Percentiles rank a stretch among this genome's conserved stretches.
phyloP scores from a whole-genome alignment of 2,113 vertebrate genomes.

The Psittacula cyanocephala region DNA sequence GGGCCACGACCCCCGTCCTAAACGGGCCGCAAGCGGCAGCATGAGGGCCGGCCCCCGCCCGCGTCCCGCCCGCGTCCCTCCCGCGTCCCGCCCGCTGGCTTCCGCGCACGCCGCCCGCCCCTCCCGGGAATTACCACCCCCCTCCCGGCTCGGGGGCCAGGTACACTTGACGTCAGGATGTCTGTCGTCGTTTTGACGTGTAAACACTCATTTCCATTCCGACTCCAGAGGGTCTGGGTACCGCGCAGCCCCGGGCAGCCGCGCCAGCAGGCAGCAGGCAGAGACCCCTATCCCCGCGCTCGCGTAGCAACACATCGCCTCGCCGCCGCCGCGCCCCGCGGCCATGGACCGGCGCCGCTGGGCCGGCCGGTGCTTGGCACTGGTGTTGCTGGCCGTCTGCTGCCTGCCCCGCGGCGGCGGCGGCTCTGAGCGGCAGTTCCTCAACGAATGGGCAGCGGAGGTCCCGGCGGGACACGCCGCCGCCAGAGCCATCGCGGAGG shows the following conservation, averaged over 20 bases:
- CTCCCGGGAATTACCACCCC: constrained; percentile 10
- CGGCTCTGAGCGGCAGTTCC: constrained; percentile 83
- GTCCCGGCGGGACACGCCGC: constrained; percentile 86
- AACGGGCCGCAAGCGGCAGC: background rate
- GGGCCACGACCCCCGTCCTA: background rate
- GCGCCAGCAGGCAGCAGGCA: background rate
- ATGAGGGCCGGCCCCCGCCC: background rate
- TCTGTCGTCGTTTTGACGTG: constrained; percentile 89
- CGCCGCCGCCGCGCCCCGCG: background rate
- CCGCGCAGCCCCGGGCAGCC: constrained; percentile 25
- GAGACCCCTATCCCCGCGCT: background rate
- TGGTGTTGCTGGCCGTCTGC: constrained; percentile 72
- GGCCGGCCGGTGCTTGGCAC: constrained; percentile 51
- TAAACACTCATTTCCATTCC: constrained; percentile 79
- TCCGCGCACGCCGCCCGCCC: background rate
- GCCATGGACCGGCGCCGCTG: constrained; percentile 83
- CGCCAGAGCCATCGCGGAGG: constrained; percentile 85
- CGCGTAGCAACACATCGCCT: constrained; percentile 14
- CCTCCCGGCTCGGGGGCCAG: constrained; percentile 76
- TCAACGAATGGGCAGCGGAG: constrained; percentile 98
- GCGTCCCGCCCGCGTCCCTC: no score
- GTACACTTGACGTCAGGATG: constrained; percentile 93
- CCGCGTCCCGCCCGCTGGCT: background rate
- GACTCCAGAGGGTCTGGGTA: constrained; percentile 64
- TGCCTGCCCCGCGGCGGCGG: constrained; percentile 27